A percentile compares a stretch with the other conserved stretches of the same genome.
Evolutionary conservation across 2,113 vertebrate genomes (phyloP).

Genomic region (Ceuthmochares aereus): DNA sequence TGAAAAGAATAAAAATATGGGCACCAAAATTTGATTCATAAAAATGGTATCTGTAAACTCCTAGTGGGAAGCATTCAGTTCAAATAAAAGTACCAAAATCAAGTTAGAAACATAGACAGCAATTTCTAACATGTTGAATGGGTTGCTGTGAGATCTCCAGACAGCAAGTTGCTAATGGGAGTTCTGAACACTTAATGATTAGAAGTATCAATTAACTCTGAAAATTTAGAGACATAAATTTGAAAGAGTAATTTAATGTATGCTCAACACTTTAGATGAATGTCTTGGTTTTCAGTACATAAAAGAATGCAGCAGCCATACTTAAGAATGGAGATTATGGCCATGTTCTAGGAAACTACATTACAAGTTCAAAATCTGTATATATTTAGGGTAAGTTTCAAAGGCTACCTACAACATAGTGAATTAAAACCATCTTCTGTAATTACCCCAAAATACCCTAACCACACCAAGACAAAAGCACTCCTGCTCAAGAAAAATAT

Average conservation of each 20-base stretch:
- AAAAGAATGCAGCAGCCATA: background rate
- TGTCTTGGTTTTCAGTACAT: background rate
- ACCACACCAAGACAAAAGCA: background rate
- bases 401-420: background rate
- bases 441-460: background rate
- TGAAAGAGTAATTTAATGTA: background rate
- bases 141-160: background rate
- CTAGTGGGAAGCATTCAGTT: background rate
- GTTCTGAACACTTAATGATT: background rate
- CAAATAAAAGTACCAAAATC: background rate
- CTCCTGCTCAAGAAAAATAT: background rate
- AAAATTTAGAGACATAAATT: background rate
- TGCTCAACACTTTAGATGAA: background rate
- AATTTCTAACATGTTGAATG: background rate
- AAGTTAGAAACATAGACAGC: background rate
- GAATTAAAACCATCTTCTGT: background rate
- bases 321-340: background rate
- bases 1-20: background rate
- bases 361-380: background rate
- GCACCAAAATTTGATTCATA: background rate
- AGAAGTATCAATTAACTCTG: background rate
- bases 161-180: background rate
- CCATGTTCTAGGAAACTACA: background rate
- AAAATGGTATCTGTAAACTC: background rate
- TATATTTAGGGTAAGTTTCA: background rate